phyloP scores from a whole-genome alignment of 2,888 invertebrate species.

The Papilio protenor region DNA sequence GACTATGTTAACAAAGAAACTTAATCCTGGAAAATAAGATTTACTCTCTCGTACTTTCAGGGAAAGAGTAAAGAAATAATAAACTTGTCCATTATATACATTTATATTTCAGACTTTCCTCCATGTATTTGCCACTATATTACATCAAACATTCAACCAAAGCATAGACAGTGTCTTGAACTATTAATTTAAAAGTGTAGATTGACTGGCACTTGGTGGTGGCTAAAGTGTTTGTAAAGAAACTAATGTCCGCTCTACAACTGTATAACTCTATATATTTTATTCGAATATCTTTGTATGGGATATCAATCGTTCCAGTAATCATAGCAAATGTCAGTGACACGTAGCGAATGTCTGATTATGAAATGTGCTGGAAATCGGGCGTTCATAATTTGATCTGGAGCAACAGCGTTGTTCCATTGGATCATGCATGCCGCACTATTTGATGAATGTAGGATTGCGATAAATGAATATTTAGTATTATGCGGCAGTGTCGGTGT shows the following conservation, averaged over 20 bases:
- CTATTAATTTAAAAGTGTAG: neutral
- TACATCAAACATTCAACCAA: neutral
- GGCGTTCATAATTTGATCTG: slow-evolving; percentile 23
- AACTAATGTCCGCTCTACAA: neutral
- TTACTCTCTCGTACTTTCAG: neutral
- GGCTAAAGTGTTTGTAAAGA: neutral
- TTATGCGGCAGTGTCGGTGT: neutral
- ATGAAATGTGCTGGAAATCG: slow-evolving; percentile 31
- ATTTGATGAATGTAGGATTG: slow-evolving; percentile 17
- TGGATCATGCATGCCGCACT: slow-evolving; percentile 13
- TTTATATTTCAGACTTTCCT: neutral
- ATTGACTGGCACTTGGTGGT: neutral
- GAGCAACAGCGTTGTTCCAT: neutral
- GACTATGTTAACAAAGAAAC: neutral
- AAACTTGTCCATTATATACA: neutral
- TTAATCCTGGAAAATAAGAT: neutral
- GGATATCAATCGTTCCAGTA: neutral
- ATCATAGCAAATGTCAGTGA: neutral
- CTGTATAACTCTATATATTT: too few species aligned
- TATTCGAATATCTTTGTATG: neutral
- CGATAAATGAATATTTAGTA: slow-evolving; percentile 23
- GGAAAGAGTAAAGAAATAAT: neutral
- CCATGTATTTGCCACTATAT: neutral
- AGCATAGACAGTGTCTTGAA: neutral
- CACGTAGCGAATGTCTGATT: slow-evolving; percentile 16